Conservation (phyloP, 2,113 vertebrate genomes). For the Hippocampus guttulatus region DNA sequence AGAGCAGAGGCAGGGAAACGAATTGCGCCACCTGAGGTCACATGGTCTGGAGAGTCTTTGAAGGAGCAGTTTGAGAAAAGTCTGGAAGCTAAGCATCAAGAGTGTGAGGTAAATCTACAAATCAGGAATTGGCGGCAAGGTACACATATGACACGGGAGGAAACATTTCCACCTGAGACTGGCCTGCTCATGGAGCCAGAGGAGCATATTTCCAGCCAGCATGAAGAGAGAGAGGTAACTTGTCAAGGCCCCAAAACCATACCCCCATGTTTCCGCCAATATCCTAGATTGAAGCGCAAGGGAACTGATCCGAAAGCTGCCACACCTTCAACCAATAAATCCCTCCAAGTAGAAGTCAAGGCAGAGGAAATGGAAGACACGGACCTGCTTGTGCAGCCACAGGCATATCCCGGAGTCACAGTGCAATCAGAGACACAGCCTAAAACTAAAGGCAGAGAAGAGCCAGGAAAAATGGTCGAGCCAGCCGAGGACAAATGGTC, state of each 20-base stretch:
- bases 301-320: not conserved
- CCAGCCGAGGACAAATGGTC: slow-evolving; percentile 31
- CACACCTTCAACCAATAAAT: not conserved
- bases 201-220: not conserved
- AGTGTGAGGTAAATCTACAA: slow-evolving; percentile 65
- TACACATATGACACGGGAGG: slow-evolving; percentile 46
- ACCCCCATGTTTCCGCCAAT: not conserved
- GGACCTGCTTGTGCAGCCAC: not conserved
- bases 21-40: slow-evolving; percentile 29
- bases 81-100: slow-evolving; percentile 56
- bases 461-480: slow-evolving; percentile 2
- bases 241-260: not conserved
- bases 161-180: slow-evolving; percentile 39
- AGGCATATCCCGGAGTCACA: not conserved
- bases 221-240: not conserved
- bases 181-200: not conserved
- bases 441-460: not conserved
- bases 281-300: not conserved
- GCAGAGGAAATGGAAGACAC: slow-evolving; percentile 1
- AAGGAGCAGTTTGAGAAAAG: slow-evolving; percentile 60
- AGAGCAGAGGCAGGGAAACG: not conserved
- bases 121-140: slow-evolving; percentile 70
- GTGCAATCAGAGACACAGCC: not conserved
- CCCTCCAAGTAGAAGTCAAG: not conserved
- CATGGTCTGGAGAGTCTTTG: slow-evolving; percentile 30